These are phyloP conservation scores for Euura lappo DNA, from an alignment of 1,140 invertebrate species.

Conservation along the genomic window DNA sequence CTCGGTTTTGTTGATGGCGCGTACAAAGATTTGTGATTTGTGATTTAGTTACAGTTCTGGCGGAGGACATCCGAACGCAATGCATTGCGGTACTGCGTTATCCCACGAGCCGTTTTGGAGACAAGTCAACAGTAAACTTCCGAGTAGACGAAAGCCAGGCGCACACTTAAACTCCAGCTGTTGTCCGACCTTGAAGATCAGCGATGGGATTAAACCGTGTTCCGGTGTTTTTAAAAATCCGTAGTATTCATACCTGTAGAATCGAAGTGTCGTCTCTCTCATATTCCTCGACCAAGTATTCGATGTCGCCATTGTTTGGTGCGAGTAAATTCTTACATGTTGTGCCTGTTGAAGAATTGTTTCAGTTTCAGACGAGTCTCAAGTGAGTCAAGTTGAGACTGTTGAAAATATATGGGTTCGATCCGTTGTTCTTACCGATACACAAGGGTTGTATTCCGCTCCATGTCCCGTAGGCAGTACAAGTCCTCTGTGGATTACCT, in stretches of 20 bases:
- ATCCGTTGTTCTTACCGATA: constrained; percentile 45
- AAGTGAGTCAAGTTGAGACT: no score
- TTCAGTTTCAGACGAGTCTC: no score
- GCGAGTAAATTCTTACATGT: constrained; percentile 55
- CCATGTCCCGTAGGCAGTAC: constrained; percentile 63
- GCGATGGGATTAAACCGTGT: not conserved
- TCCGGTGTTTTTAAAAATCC: not conserved
- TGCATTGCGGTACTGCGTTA: constrained; percentile 47
- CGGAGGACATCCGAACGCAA: constrained; percentile 35
- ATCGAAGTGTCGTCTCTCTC: constrained; percentile 47
- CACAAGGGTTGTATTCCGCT: constrained; percentile 57
- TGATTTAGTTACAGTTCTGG: constrained; percentile 33
- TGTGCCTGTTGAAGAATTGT: constrained; percentile 30
- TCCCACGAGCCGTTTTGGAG: constrained; percentile 59
- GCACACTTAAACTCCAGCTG: constrained; percentile 60
- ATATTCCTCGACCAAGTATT: constrained; percentile 48
- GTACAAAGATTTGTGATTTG: not conserved
- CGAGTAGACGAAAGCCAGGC: constrained; percentile 50
- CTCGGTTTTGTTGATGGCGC: not conserved
- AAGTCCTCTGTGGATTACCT: constrained; percentile 56
- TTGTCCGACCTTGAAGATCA: constrained; percentile 45
- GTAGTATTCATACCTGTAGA: constrained; percentile 34
- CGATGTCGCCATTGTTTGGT: constrained; percentile 53
- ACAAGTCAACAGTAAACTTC: constrained; percentile 58
- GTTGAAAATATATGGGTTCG: no score